Conservation (phyloP, 35 echinoderm and acorn worm species). For the Holothuria glaberrima region DNA sequence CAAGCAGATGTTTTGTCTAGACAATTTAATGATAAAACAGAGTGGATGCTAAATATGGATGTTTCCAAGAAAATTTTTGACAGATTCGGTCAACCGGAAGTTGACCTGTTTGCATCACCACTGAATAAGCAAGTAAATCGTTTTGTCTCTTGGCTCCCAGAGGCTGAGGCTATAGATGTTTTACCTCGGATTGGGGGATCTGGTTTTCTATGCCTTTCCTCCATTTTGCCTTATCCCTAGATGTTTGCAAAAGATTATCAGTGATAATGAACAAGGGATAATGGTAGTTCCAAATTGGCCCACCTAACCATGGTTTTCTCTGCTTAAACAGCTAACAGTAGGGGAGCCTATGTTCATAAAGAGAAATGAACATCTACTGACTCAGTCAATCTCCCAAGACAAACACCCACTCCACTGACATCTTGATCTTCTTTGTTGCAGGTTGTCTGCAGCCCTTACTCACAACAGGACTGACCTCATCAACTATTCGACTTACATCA, state of each 20-base stretch:
- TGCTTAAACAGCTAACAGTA: slow-evolving; percentile 14
- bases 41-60: slow-evolving; percentile 57
- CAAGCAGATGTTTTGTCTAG: slow-evolving; percentile 46
- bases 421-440: no score
- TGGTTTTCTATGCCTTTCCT: slow-evolving; percentile 64
- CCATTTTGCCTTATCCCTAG: slow-evolving; percentile 60
- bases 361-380: no score
- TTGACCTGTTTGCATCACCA: slow-evolving; percentile 75
- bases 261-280: slow-evolving; percentile 62
- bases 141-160: slow-evolving; percentile 68
- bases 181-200: slow-evolving; percentile 54
- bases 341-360: no score
- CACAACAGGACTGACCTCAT: no score
- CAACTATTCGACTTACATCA: no score
- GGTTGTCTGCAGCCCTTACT: no score
- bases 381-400: no score
- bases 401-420: no score
- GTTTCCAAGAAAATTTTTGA: slow-evolving; percentile 45
- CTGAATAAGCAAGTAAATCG: slow-evolving; percentile 54
- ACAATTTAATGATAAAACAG: slow-evolving; percentile 49
- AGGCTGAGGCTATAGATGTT: slow-evolving; percentile 58
- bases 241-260: slow-evolving; percentile 57
- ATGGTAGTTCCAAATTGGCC: slow-evolving; percentile 53
- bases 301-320: slow-evolving; percentile 48
- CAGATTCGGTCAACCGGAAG: slow-evolving; percentile 27